These are phyloP conservation scores for Strix uralensis DNA, from an alignment of 2,113 vertebrate species.

Conservation along the genomic window DNA sequence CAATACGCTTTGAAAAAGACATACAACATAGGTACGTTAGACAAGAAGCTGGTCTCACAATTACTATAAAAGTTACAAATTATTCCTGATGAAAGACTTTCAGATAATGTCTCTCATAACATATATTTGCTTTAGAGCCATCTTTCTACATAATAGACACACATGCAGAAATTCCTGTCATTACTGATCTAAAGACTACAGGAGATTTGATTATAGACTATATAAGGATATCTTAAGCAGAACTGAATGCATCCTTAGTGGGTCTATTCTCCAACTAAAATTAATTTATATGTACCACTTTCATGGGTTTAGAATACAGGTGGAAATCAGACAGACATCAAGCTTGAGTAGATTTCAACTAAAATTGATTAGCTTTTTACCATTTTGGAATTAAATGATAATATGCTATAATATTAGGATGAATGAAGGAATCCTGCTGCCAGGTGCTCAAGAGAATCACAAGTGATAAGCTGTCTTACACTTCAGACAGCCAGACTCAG, in stretches of 20 bases:
- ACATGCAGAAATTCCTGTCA: not conserved
- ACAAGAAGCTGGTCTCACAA: not conserved
- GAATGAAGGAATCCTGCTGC: not conserved
- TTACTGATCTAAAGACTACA: not conserved
- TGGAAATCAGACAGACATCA: not conserved
- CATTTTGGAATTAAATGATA: not conserved
- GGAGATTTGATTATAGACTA: not conserved
- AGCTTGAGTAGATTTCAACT: not conserved
- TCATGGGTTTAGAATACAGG: not conserved
- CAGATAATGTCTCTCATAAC: not conserved
- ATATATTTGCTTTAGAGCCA: not conserved
- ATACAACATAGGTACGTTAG: not conserved
- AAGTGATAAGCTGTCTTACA: not conserved
- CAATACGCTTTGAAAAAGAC: slow-evolving; percentile 75
- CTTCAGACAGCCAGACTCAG: not conserved
- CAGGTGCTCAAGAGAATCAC: not conserved
- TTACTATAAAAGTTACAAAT: not conserved
- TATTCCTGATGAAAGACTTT: not conserved
- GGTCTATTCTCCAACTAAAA: not conserved
- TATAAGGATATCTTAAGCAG: not conserved
- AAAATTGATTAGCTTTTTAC: not conserved
- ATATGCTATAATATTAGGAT: not conserved
- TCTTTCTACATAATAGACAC: not conserved
- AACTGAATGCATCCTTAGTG: not conserved
- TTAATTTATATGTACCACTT: not conserved